Evolutionary conservation across 2,888 invertebrate species (phyloP).

Genomic region (Sphaerophoria taeniata): DNA sequence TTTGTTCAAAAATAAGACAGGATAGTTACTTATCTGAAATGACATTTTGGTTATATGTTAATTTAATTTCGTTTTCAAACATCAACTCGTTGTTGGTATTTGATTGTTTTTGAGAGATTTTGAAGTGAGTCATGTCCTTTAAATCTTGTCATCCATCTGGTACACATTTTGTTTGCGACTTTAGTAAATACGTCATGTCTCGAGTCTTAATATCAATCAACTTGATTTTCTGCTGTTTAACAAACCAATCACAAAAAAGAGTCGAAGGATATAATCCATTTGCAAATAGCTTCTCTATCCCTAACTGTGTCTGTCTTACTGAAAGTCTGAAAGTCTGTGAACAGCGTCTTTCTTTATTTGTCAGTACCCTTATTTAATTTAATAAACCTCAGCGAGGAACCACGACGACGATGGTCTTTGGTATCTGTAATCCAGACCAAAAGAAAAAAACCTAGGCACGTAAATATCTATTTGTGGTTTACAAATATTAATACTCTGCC

Average conservation of each 20-base stretch:
- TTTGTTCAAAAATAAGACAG: background rate
- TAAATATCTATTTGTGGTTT: conserved; percentile 46
- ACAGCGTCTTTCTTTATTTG: background rate
- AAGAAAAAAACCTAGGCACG: background rate
- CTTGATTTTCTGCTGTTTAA: no score
- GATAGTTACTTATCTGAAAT: conserved; percentile 9
- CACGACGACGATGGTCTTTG: no score
- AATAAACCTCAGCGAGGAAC: background rate
- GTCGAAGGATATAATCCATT: no score
- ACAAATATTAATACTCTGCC: conserved; percentile 66
- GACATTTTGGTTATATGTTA: conserved; percentile 35
- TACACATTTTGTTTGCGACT: no score
- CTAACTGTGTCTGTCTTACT: background rate
- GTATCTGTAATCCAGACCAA: background rate
- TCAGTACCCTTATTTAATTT: conserved; percentile 59
- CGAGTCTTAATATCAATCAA: no score
- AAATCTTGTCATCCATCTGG: background rate
- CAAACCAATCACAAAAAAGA: no score
- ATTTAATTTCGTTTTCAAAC: conserved; percentile 51
- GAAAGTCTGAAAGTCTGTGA: no score
- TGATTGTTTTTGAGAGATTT: conserved; percentile 36
- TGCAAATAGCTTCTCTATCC: no score
- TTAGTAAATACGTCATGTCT: no score
- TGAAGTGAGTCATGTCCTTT: background rate
- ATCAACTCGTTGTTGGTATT: conserved; percentile 21